Evolutionary conservation across 2,113 vertebrate genomes (phyloP).

Genomic region (Xiphias gladius): DNA sequence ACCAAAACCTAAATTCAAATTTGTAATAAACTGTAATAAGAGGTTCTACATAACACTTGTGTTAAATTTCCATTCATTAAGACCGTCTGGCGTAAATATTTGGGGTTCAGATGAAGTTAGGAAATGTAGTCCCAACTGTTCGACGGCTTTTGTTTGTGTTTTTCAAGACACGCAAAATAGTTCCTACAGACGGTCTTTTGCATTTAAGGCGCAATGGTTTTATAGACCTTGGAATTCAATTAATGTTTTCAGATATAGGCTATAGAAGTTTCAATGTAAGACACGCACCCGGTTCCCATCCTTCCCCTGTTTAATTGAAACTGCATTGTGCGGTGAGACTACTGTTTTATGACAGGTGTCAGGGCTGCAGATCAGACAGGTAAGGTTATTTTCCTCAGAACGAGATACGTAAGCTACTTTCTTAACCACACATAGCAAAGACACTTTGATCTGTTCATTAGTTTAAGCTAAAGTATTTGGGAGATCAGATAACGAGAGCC

Average conservation of each 20-base stretch:
- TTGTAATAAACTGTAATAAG: neutral
- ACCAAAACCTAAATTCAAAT: neutral
- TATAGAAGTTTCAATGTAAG: no score
- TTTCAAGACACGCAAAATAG: no score
- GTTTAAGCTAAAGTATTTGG: slow-evolving; percentile 65
- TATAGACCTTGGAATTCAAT: neutral
- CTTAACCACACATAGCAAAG: slow-evolving; percentile 41
- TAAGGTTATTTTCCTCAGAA: slow-evolving; percentile 3
- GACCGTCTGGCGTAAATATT: neutral
- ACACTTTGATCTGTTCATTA: slow-evolving; percentile 77
- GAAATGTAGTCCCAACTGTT: neutral
- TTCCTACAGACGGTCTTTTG: neutral
- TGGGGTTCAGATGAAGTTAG: neutral
- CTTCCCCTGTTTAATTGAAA: neutral
- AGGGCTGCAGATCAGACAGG: neutral
- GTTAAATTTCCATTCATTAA: neutral
- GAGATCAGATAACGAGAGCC: slow-evolving; percentile 80
- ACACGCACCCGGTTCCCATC: neutral
- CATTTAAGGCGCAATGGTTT: no score
- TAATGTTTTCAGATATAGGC: neutral
- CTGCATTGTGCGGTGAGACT: neutral
- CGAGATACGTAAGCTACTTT: slow-evolving; percentile 41
- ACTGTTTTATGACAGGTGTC: slow-evolving; percentile 43
- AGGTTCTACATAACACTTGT: no score
- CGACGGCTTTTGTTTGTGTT: neutral